phyloP scores from a whole-genome alignment of 2,797 vertebrate species.

The Aphelocoma californica region DNA sequence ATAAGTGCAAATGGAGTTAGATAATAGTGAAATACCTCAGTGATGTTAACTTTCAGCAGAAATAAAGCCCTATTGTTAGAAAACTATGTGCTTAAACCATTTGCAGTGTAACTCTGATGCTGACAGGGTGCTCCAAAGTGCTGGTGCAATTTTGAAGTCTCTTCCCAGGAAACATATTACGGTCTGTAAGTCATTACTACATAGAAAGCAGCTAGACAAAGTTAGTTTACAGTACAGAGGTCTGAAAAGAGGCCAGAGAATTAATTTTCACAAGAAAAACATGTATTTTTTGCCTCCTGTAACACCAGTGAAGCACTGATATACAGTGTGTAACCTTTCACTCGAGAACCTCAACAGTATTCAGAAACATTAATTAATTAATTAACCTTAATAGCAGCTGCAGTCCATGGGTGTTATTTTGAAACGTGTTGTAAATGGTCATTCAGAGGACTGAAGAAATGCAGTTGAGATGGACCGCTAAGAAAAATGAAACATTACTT shows the following conservation, averaged over 20 bases:
- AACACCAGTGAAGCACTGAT: background rate
- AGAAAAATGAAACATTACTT: background rate
- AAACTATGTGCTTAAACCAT: background rate
- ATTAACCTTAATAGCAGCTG: slow-evolving; percentile 13
- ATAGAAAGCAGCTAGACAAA: slow-evolving; percentile 9
- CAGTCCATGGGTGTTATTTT: background rate
- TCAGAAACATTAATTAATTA: slow-evolving; percentile 40
- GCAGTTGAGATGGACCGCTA: background rate
- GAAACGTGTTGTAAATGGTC: slow-evolving; percentile 9
- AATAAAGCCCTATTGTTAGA: slow-evolving; percentile 41
- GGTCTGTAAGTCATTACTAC: slow-evolving; percentile 23
- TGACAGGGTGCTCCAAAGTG: slow-evolving; percentile 16
- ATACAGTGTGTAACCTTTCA: background rate
- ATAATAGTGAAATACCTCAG: background rate
- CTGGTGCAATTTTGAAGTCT: background rate
- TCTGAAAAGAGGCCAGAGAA: background rate
- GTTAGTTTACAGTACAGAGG: background rate
- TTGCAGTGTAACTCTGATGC: background rate
- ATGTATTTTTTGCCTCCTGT: background rate
- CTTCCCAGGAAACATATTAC: background rate
- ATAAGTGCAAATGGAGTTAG: background rate
- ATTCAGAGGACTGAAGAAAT: slow-evolving; percentile 18
- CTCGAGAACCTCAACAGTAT: background rate
- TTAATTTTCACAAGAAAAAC: background rate
- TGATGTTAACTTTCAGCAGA: slow-evolving; percentile 18